These are phyloP conservation scores for Eupithecia insigniata DNA, from an alignment of 2,888 invertebrate genomes.

Conservation along the genomic window DNA sequence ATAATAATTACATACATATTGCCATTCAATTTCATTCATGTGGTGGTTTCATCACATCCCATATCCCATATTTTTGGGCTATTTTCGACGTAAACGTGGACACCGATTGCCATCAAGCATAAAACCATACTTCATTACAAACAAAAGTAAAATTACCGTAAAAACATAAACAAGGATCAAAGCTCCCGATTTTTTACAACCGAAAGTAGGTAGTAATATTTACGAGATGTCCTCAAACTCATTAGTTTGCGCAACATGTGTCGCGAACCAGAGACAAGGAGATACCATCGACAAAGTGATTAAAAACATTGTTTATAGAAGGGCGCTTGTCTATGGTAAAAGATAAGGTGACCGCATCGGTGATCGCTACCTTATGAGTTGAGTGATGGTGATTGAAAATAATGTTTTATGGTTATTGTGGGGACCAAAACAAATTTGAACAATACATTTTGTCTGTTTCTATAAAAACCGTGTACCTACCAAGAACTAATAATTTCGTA, in stretches of 20 bases:
- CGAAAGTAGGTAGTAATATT: constrained; percentile 46
- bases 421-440: background rate
- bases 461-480: background rate
- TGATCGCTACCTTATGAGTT: constrained; percentile 10
- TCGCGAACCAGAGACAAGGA: constrained; percentile 48
- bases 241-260: constrained; percentile 78
- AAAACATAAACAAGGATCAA: constrained; percentile 43
- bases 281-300: constrained; percentile 70
- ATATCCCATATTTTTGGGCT: background rate
- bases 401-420: constrained; percentile 2
- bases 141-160: constrained; percentile 43
- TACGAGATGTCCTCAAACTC: constrained; percentile 62
- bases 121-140: constrained; percentile 27
- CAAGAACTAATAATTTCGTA: background rate
- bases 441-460: background rate
- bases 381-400: constrained; percentile 10
- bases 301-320: constrained; percentile 69
- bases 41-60: background rate
- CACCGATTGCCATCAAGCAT: constrained; percentile 35
- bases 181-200: constrained; percentile 37
- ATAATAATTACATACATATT: too few relatives aligned
- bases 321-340: constrained; percentile 48
- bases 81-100: constrained; percentile 15
- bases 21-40: too few relatives aligned
- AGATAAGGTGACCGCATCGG: constrained; percentile 61